Conservation (phyloP, 2,888 invertebrate genomes). For the Sinentomon sp. region DNA sequence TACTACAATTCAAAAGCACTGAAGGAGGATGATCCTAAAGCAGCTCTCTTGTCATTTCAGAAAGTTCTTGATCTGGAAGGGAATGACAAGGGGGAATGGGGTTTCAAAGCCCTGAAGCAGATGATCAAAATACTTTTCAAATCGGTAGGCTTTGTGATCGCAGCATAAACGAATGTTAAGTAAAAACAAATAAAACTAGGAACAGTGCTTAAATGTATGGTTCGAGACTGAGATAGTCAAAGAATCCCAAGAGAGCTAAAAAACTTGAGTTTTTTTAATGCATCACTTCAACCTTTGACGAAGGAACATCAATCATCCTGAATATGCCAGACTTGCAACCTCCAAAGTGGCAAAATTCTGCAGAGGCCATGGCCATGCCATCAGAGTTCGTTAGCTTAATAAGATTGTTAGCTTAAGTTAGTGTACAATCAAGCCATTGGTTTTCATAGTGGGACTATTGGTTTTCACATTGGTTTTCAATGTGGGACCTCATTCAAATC, state of each 20-base stretch:
- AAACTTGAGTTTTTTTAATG: not conserved
- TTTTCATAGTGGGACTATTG: too few species aligned
- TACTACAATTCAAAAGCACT: conserved; percentile 97
- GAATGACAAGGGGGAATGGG: conserved; percentile 98
- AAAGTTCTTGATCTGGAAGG: conserved; percentile 88
- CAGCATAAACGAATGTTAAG: not conserved
- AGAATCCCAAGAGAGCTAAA: not conserved
- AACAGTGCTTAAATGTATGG: not conserved
- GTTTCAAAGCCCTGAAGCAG: conserved; percentile 95
- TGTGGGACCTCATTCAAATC: too few species aligned
- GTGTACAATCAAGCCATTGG: too few species aligned
- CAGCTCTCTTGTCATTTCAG: conserved; percentile 75
- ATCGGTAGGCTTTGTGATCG: conserved; percentile 32
- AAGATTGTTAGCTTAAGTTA: too few species aligned
- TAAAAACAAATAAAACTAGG: not conserved
- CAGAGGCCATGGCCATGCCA: too few species aligned
- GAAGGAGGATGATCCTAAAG: conserved; percentile 83
- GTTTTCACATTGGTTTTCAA: too few species aligned
- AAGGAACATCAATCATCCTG: too few species aligned
- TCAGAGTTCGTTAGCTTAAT: too few species aligned
- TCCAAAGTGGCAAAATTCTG: too few species aligned
- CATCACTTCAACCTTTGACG: too few species aligned
- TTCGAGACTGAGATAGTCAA: not conserved
- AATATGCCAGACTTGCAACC: too few species aligned
- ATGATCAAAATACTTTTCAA: conserved; percentile 99